Percentiles rank a stretch among this genome's conserved stretches.
Conservation (phyloP, 2,888 invertebrate species). For the Cheilosia grossa region DNA sequence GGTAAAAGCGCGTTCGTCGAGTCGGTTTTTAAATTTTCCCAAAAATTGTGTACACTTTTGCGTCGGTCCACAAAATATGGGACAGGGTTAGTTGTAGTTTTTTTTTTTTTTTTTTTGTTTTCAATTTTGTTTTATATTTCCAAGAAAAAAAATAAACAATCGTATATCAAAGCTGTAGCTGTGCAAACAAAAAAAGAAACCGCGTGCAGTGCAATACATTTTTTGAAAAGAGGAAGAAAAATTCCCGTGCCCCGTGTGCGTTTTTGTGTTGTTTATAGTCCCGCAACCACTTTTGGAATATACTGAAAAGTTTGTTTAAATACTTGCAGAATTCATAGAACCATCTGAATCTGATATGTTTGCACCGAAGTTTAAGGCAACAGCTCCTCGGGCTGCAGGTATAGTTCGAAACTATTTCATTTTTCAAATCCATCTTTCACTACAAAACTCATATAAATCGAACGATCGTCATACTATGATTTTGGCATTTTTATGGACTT, state of each 20-base stretch:
- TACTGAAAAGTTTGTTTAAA: slow-evolving; percentile 23
- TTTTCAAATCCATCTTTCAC: slow-evolving; percentile 40
- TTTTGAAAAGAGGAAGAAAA: not conserved
- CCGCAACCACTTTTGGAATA: slow-evolving; percentile 23
- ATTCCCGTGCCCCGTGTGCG: slow-evolving; percentile 19
- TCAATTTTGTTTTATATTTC: slow-evolving; percentile 16
- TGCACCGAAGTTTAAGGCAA: slow-evolving; percentile 92
- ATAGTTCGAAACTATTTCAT: slow-evolving; percentile 54
- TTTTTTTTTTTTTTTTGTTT: not conserved
- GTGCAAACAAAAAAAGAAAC: slow-evolving; percentile 7
- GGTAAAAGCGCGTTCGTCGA: slow-evolving; percentile 52
- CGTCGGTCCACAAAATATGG: slow-evolving; percentile 79
- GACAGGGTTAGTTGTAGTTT: slow-evolving; percentile 83
- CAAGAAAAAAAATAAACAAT: not conserved
- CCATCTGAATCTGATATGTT: slow-evolving; percentile 87
- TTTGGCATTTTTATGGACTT: slow-evolving; percentile 61
- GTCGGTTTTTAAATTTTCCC: slow-evolving; percentile 35
- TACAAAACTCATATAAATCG: slow-evolving; percentile 23
- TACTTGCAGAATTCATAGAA: slow-evolving; percentile 85
- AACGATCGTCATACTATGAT: slow-evolving; percentile 5
- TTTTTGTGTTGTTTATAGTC: slow-evolving; percentile 42
- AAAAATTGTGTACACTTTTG: slow-evolving; percentile 54
- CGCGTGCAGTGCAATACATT: slow-evolving; percentile 10
- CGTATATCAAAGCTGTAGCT: not conserved
- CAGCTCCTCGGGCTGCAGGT: slow-evolving; percentile 85